Percentiles rank a stretch among this genome's conserved stretches.
These are phyloP conservation scores for Trichonephila clavipes DNA, from an alignment of 1,140 invertebrate species.

Conservation along the genomic window DNA sequence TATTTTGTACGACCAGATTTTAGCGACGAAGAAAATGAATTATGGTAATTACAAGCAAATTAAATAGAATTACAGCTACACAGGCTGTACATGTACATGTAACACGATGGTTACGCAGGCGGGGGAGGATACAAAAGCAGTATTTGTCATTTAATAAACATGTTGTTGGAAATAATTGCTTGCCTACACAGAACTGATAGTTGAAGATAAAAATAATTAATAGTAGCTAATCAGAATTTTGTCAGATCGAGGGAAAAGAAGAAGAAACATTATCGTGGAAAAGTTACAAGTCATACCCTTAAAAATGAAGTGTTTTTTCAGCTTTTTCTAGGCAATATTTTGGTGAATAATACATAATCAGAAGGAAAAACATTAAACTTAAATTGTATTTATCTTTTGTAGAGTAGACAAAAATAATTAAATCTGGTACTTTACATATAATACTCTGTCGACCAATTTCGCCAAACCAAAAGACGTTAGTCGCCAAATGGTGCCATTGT, in stretches of 20 bases:
- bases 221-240: neutral
- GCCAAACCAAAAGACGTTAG: no score
- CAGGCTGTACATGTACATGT: neutral
- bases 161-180: slow-evolving; percentile 27
- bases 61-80: slow-evolving; percentile 13
- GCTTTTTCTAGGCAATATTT: no score
- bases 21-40: slow-evolving; percentile 33
- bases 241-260: no score
- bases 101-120: neutral
- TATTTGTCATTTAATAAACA: slow-evolving; percentile 37
- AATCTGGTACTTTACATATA: no score
- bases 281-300: neutral
- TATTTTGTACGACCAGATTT: neutral
- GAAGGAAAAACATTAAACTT: no score
- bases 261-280: neutral
- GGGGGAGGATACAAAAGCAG: neutral
- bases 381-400: no score
- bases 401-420: no score
- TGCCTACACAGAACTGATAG: neutral
- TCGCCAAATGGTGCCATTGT: no score
- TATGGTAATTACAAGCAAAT: slow-evolving; percentile 43
- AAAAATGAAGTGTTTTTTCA: neutral
- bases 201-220: slow-evolving; percentile 2
- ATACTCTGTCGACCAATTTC: no score
- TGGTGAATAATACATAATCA: no score